Percentiles rank a stretch among this genome's conserved stretches.
Evolutionary conservation across 2,888 invertebrate genomes (phyloP).

Genomic region (Conus canariensis): DNA sequence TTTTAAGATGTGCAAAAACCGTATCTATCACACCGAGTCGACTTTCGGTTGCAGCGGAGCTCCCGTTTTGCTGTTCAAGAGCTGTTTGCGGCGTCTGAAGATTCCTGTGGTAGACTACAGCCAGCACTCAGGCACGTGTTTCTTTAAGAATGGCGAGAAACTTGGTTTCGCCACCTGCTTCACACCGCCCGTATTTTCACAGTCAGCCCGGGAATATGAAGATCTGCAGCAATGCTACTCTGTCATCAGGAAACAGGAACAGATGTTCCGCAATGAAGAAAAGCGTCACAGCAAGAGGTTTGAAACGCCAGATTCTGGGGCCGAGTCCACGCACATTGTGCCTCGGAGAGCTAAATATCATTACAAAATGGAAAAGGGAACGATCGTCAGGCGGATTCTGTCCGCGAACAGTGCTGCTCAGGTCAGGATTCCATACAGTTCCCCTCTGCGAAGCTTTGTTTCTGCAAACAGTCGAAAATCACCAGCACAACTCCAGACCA

Average conservation of each 20-base stretch:
- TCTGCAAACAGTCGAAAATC: not conserved
- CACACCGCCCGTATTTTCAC: not conserved
- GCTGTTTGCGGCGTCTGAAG: not conserved
- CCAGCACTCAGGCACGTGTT: constrained; percentile 40
- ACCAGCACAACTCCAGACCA: not conserved
- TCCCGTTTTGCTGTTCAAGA: constrained; percentile 32
- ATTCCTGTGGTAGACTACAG: constrained; percentile 32
- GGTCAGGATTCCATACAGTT: not conserved
- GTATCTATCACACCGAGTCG: constrained; percentile 30
- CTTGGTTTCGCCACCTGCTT: constrained; percentile 37
- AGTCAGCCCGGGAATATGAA: not conserved
- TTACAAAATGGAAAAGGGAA: not conserved
- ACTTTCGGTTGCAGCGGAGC: constrained; percentile 35
- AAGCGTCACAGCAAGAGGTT: not conserved
- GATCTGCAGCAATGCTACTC: constrained; percentile 24
- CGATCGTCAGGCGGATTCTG: not conserved
- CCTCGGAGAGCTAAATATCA: too few species aligned
- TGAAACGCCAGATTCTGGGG: not conserved
- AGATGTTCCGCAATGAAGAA: not conserved
- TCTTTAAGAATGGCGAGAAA: constrained; percentile 25
- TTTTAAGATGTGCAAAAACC: constrained; percentile 8
- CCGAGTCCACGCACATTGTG: not conserved
- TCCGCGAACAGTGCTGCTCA: too few species aligned
- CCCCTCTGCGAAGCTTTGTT: too few species aligned
- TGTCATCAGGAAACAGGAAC: constrained; percentile 2